Base-by-base conservation (phyloP, 2,113 vertebrate genomes). In the Todiramphus saurophagus region DNA sequence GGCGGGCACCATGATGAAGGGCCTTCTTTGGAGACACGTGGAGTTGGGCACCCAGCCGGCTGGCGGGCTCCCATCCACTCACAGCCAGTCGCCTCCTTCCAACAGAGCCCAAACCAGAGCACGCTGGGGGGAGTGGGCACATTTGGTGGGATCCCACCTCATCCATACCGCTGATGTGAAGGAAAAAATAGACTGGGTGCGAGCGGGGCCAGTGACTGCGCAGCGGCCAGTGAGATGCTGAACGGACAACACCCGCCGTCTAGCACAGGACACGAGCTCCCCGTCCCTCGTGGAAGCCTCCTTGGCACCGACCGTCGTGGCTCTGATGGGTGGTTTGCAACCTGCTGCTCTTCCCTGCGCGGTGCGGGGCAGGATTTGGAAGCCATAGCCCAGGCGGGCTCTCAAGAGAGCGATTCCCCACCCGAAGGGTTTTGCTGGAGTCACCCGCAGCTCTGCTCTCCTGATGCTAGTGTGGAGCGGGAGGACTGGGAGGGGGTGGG, bases 91-190 rank as follows among this genome's bases (percentile, higher is more conserved):
- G 0, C 56, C 41, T 35, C 62, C n/a, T 37, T 37, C 58, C 11
- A 43, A 24, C 20, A 31, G 37, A 30, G 16, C 39, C 8, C 13
- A 27, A 30, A 16, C 51, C 16, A 35, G 44, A 20, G 56, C 1
- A 1, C 1, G 1, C 6, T 37, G 7, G 1, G n/a, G 20, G 39
- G 9, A 76, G 28, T 1, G 1, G 31, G 43, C 43, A 37, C 1
- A 0, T 37, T 37, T 41, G 44, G 62, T 13, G 67, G 43, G 48
- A 59, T 6, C 35, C 20, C 2, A 2, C 21, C 44, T 53, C 60
- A 25, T 19, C 84, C 33, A 2, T 6, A 30, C 10, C 27, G 28
- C 68, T 69, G 9, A 3, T 31, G 39, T 28, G 18, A 41, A 53
- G n/a, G 41, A 33, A 37, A 21, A 59, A 59, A 55, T 18, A 14